These are phyloP conservation scores for Daubentonia madagascariensis DNA, from an alignment of 2,113 vertebrate genomes.

Conservation along the genomic window DNA sequence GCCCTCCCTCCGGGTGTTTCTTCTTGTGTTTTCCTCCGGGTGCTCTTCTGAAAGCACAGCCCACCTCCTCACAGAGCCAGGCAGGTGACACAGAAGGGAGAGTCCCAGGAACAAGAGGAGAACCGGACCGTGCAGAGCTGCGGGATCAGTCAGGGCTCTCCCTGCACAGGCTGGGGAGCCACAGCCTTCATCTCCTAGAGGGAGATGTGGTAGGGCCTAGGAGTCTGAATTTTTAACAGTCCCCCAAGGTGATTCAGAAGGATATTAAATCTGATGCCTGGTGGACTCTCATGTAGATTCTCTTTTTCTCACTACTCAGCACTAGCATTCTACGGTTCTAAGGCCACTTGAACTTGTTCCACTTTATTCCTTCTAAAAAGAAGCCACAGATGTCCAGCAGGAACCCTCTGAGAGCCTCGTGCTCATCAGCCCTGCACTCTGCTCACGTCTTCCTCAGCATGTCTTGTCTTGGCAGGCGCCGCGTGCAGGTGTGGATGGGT, in stretches of 20 bases:
- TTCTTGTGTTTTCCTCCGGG: neutral
- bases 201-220: too few species aligned
- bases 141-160: neutral
- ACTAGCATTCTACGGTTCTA: neutral
- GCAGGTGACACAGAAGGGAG: neutral
- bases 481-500: neutral
- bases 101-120: neutral
- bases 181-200: accelerated
- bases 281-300: neutral
- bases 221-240: neutral
- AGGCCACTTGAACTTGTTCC: neutral
- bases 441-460: neutral
- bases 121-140: neutral
- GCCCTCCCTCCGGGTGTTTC: too few species aligned
- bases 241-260: neutral
- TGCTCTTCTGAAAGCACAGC: neutral
- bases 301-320: neutral
- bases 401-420: neutral
- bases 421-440: neutral
- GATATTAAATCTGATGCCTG: neutral
- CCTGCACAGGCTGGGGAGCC: neutral
- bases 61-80: neutral
- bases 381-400: neutral
- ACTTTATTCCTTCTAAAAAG: neutral
- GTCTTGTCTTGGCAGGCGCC: neutral